These are phyloP conservation scores for Muscicapa striata DNA, from an alignment of 2,797 vertebrate species.

Conservation along the genomic window DNA sequence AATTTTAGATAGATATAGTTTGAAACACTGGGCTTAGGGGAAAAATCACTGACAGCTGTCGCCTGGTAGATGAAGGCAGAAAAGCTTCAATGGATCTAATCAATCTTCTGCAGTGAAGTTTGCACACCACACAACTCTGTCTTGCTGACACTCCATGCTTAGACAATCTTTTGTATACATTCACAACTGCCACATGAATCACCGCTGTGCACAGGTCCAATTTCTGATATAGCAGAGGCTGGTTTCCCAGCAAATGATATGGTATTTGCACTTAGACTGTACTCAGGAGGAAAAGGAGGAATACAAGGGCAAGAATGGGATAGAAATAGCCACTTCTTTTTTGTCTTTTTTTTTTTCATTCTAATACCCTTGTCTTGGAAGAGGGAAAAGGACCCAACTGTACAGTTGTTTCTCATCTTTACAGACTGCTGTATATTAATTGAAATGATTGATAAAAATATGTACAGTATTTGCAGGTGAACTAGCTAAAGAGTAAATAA, in stretches of 20 bases:
- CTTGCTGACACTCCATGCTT: conserved; percentile 44
- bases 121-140: not conserved
- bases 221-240: conserved; percentile 11
- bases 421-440: not conserved
- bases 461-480: not conserved
- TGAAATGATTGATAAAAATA: not conserved
- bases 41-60: conserved; percentile 42
- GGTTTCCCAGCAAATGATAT: not conserved
- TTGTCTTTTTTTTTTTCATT: not conserved
- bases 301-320: not conserved
- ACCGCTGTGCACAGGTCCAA: not conserved
- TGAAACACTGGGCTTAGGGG: conserved; percentile 55
- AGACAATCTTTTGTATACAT: not conserved
- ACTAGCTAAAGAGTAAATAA: not conserved
- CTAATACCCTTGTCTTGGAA: not conserved
- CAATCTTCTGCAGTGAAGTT: conserved; percentile 55
- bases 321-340: not conserved
- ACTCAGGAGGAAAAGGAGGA: not conserved
- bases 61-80: conserved; percentile 57
- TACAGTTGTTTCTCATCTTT: not conserved
- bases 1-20: conserved; percentile 47
- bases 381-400: not conserved
- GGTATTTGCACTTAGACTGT: not conserved
- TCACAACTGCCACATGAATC: not conserved
- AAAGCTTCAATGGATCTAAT: conserved; percentile 68